Conservation (phyloP, 2,888 invertebrate genomes). For the Lithophane leautieri region DNA sequence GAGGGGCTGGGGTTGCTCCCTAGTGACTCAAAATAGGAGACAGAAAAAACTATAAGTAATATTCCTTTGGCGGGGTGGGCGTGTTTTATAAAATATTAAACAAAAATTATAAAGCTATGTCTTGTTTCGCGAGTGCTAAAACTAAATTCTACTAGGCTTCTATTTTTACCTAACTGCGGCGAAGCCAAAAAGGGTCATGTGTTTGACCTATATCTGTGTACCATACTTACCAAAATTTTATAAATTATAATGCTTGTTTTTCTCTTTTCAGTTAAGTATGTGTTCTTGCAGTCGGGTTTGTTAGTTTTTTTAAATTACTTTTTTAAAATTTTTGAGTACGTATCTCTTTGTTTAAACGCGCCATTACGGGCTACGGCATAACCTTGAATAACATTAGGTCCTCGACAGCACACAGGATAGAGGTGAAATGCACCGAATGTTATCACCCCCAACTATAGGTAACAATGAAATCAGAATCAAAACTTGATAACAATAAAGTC, state of each 20-base stretch:
- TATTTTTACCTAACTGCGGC: not conserved
- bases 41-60: constrained; percentile 46
- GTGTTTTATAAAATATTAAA: constrained; percentile 18
- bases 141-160: not conserved
- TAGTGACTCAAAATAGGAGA: constrained; percentile 55
- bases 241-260: no score
- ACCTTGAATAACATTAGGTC: not conserved
- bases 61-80: constrained; percentile 34
- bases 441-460: constrained; percentile 9
- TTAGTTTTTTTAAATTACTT: no score
- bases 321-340: no score
- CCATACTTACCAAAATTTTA: no score
- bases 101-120: constrained; percentile 2
- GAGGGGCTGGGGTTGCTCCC: constrained; percentile 67
- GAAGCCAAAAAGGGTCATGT: no score
- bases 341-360: not conserved
- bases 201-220: no score
- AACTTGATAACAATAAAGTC: constrained; percentile 43
- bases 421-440: constrained; percentile 26
- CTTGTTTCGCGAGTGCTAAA: not conserved
- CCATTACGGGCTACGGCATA: not conserved
- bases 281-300: no score
- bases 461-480: constrained; percentile 25
- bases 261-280: no score
- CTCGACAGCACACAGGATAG: constrained; percentile 3